Evolutionary conservation across 2,113 vertebrate species (phyloP), one percentile per base, ranked within the genome.

Genomic region (Gasterosteus aculeatus): DNA sequence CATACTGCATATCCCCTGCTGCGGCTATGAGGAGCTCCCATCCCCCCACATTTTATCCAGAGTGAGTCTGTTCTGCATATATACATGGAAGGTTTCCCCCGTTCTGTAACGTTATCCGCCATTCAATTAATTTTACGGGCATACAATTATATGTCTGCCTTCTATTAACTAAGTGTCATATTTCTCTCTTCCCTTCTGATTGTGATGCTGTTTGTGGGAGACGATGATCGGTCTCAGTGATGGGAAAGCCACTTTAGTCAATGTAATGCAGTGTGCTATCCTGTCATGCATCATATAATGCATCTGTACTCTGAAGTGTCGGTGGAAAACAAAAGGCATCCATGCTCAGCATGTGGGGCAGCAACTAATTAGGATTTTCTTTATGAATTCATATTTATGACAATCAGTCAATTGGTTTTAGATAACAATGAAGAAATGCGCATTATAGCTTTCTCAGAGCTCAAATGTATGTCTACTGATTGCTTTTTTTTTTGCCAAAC

Each of bases 11-110:
- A 69, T 76, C 79, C 67, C 84, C 85, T 39, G 60, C 89, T 84
- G 87, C 62, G 84, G 65, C 39, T n/a, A 63, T 51, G 78, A 87
- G 66, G 67, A 79, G 41, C 44, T 73, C 84, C 89, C 91, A 70
- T 87, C 86, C 88, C 91, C 91, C 85, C 69, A 77, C 69, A 39
- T 85, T 87, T 77, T 46, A 77, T 72, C 56, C 63, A 59, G 64
- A 83, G 64, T 69, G 69, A 88, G 79, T 83, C 72, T 57, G 39
- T 72, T 82, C 80, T 72, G 77, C 77, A 82, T 75, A 72, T 54
- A 72, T 54, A 69, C 49, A 35, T 75, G 69, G 87, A 87, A 83
- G 42, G 85, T 74, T 79, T 19, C 42, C 67, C 64, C 46, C 46
- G 58, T 81, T 85, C 75, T 51, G 10, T 73, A 76, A 72, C 54